Conservation (phyloP, 2,113 vertebrate genomes). For the Thymallus thymallus region DNA sequence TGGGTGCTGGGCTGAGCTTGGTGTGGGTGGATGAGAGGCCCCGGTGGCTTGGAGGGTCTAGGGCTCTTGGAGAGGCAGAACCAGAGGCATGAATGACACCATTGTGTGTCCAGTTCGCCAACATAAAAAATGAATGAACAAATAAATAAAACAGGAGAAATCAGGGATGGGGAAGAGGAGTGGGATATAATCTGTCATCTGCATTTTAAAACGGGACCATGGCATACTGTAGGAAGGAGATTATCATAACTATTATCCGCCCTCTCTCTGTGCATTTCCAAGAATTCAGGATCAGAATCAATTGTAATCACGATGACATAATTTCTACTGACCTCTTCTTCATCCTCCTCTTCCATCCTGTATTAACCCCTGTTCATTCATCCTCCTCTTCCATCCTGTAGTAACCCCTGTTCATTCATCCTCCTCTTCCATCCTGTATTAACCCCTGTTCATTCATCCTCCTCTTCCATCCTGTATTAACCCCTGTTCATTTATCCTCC, state of each 20-base stretch:
- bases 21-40: background rate
- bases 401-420: no score
- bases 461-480: no score
- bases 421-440: no score
- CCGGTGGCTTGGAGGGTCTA: conserved; percentile 30
- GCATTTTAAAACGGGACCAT: conserved; percentile 60
- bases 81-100: conserved; percentile 59
- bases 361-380: no score
- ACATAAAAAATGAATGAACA: conserved; percentile 71
- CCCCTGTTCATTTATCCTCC: no score
- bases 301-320: conserved; percentile 24
- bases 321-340: background rate
- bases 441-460: no score
- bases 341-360: background rate
- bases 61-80: conserved; percentile 44
- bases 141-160: conserved; percentile 73
- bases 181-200: conserved; percentile 58
- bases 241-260: conserved; percentile 52
- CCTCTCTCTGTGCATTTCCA: conserved; percentile 22
- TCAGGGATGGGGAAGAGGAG: conserved; percentile 49
- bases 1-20: conserved; percentile 39
- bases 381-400: no score
- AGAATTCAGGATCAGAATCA: conserved; percentile 29
- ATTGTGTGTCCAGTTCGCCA: conserved; percentile 64
- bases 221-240: conserved; percentile 52